Evolutionary conservation across 2,113 vertebrate species (phyloP).

Genomic region (Apus apus): DNA sequence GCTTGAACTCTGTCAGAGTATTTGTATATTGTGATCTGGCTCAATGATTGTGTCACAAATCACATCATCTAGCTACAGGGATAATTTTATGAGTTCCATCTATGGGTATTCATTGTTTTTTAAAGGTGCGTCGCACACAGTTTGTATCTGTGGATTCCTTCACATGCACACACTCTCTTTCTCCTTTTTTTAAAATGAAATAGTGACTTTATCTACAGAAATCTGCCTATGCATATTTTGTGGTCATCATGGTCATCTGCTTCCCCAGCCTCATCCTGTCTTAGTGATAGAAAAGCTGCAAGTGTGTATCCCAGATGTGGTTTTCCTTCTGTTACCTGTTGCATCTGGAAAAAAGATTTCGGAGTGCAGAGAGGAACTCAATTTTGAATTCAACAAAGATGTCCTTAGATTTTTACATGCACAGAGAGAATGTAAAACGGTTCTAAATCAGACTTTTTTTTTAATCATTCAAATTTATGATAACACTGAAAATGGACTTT

Average conservation of each 20-base stretch:
- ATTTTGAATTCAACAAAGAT: neutral
- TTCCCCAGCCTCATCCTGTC: neutral
- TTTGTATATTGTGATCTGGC: neutral
- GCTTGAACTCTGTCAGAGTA: neutral
- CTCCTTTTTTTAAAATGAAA: neutral
- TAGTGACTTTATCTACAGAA: neutral
- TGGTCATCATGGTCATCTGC: neutral
- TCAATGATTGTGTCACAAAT: neutral
- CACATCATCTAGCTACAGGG: neutral
- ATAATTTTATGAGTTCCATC: neutral
- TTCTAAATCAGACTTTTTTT: neutral
- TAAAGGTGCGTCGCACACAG: neutral
- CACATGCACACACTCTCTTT: neutral
- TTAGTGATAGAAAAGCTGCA: neutral
- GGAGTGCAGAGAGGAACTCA: neutral
- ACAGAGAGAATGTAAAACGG: neutral
- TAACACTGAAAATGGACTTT: neutral
- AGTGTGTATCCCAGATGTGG: neutral
- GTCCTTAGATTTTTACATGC: neutral
- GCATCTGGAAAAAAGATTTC: neutral
- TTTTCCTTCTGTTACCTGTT: neutral
- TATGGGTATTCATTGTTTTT: neutral
- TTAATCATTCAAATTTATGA: neutral
- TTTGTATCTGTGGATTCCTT: neutral
- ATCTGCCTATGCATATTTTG: neutral